Evolutionary conservation across 2,797 vertebrate genomes (phyloP).

Genomic region (Loriculus beryllinus): DNA sequence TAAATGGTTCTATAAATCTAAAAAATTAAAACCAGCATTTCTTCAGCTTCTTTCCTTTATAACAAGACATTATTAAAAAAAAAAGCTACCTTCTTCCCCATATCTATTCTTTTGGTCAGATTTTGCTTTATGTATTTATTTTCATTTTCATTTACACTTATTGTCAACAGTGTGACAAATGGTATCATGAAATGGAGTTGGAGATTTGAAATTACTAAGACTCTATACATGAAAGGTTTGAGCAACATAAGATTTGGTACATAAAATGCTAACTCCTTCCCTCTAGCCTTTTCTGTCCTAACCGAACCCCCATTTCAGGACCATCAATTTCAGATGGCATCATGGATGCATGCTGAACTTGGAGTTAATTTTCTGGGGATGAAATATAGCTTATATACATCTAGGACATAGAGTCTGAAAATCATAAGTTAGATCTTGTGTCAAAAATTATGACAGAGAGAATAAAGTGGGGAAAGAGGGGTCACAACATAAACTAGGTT

Average conservation of each 20-base stretch:
- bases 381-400: neutral
- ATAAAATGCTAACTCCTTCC: neutral
- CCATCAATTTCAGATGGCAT: neutral
- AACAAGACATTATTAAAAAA: constrained; percentile 4
- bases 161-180: constrained; percentile 11
- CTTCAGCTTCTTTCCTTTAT: neutral
- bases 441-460: neutral
- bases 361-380: neutral
- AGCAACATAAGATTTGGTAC: neutral
- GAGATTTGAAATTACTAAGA: constrained; percentile 21
- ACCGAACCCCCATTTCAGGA: neutral
- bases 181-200: neutral
- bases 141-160: neutral
- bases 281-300: neutral
- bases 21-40: neutral
- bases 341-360: neutral
- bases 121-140: neutral
- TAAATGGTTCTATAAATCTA: neutral
- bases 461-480: neutral
- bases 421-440: neutral
- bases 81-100: neutral
- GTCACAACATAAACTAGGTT: neutral
- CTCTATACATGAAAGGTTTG: neutral
- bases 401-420: neutral
- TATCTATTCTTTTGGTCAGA: neutral